Conservation (phyloP, 2,113 vertebrate species). For the Corvus moneduloides region DNA sequence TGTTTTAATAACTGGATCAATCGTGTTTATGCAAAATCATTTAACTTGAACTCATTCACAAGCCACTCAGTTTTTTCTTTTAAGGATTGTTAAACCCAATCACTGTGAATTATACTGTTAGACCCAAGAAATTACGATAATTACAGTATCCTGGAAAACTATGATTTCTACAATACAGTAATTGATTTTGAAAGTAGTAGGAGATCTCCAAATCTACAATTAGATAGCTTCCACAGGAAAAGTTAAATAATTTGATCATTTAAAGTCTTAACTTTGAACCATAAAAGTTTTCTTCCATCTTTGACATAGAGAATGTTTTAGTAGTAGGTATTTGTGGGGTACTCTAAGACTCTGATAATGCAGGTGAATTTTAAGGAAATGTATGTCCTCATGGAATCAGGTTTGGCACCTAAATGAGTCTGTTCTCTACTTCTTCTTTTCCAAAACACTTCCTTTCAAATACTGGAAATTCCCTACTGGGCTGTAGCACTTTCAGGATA, state of each 20-base stretch:
- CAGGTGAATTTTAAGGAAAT: neutral
- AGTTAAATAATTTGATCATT: neutral
- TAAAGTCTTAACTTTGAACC: neutral
- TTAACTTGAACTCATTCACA: neutral
- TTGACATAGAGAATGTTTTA: neutral
- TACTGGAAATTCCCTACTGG: neutral
- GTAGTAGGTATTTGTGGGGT: neutral
- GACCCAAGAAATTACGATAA: neutral
- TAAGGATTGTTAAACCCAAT: neutral
- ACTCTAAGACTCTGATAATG: neutral
- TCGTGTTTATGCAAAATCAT: neutral
- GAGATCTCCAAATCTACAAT: neutral
- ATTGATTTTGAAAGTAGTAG: neutral
- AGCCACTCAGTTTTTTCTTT: neutral
- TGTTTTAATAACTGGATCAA: neutral
- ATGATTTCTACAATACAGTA: slow-evolving; percentile 2
- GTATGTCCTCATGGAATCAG: neutral
- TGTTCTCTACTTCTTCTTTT: neutral
- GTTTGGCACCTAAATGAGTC: slow-evolving; percentile 12
- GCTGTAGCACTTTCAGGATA: neutral
- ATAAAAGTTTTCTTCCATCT: neutral
- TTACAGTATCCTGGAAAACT: slow-evolving; percentile 11
- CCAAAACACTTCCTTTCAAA: neutral
- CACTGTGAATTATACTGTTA: neutral
- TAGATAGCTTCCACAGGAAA: neutral